Evolutionary conservation across 2,797 vertebrate genomes (phyloP).

Genomic region (Gallirallus australis): DNA sequence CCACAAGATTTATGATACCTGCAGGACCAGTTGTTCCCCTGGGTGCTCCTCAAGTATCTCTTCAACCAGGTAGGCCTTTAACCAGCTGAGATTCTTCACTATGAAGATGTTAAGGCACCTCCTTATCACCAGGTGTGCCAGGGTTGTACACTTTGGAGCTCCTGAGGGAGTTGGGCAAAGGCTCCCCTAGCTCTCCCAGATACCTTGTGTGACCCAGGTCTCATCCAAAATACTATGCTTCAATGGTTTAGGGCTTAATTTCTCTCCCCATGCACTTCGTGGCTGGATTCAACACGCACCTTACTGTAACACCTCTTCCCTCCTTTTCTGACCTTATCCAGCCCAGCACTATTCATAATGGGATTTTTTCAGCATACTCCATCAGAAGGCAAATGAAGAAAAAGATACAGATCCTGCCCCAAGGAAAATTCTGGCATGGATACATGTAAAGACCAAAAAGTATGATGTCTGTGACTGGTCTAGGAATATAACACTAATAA

Average conservation of each 20-base stretch:
- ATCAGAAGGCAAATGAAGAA: background rate
- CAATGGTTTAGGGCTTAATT: background rate
- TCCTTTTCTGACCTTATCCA: background rate
- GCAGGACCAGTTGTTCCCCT: background rate
- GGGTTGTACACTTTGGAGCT: background rate
- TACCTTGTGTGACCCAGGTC: background rate
- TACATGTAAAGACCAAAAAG: background rate
- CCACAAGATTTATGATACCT: background rate
- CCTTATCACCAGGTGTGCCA: background rate
- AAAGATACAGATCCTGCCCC: background rate
- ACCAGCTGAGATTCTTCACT: background rate
- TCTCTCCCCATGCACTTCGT: background rate
- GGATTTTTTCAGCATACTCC: background rate
- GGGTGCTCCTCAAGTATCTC: background rate
- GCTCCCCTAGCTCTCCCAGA: background rate
- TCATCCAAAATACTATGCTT: background rate
- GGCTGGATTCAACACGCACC: background rate
- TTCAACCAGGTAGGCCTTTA: background rate
- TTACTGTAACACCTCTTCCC: background rate
- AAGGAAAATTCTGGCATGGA: background rate
- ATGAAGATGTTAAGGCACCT: background rate
- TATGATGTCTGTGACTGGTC: background rate
- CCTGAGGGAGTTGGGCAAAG: background rate
- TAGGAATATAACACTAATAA: background rate
- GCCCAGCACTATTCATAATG: rapidly evolving